Evolutionary conservation across 37 sponge, comb jelly and placozoan species (phyloP).

Genomic region (Tethya wilhelma): DNA sequence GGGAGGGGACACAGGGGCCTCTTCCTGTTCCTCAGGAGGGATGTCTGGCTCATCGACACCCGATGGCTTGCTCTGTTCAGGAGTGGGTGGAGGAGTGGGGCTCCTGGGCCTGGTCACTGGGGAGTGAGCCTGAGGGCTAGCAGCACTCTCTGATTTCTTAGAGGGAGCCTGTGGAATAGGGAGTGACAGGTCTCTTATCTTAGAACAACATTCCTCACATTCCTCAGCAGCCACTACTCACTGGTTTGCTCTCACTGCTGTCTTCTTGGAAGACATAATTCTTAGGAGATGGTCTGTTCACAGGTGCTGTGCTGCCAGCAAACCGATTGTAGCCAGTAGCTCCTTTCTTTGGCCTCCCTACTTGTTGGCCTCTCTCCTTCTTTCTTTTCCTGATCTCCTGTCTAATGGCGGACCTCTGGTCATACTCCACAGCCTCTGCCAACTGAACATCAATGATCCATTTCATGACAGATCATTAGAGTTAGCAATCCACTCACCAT

Average conservation of each 20-base stretch:
- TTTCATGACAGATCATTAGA: neutral
- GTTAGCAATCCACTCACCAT: conserved; percentile 29
- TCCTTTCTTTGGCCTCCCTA: conserved; percentile 6
- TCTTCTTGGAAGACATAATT: neutral
- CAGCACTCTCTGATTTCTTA: neutral
- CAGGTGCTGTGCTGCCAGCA: conserved; percentile 9
- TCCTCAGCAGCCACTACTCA: neutral
- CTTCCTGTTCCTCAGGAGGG: conserved; percentile 7
- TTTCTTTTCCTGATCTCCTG: conserved; percentile 59
- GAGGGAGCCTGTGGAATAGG: neutral
- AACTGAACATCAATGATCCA: conserved; percentile 35
- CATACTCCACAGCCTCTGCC: conserved; percentile 58
- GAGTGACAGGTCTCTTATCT: neutral
- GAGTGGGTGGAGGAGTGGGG: conserved; percentile 27
- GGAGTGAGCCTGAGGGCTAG: neutral
- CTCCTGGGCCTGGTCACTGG: neutral
- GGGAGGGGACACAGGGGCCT: neutral
- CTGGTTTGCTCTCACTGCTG: neutral
- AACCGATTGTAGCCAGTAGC: conserved; percentile 69
- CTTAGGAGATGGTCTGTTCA: neutral
- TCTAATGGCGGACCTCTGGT: conserved; percentile 73
- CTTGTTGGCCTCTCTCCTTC: conserved; percentile 37
- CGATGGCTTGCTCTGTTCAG: neutral
- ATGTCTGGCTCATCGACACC: conserved; percentile 8
- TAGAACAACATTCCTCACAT: too few species aligned